Conservation (phyloP, 2,113 vertebrate genomes). For the Acrocephalus arundinaceus region DNA sequence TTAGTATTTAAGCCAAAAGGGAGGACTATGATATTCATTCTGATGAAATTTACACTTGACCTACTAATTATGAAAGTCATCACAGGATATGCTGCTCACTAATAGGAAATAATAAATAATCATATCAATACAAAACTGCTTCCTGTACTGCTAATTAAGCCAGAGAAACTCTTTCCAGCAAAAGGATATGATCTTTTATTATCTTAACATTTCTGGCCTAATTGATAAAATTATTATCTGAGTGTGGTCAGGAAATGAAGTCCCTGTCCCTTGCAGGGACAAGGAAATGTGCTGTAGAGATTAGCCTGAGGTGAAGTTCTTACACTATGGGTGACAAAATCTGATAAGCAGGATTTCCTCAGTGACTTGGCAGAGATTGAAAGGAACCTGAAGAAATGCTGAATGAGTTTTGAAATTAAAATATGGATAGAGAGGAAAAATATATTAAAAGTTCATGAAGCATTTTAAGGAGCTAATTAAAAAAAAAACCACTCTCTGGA, state of each 20-base stretch:
- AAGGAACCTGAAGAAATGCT: slow-evolving; percentile 3
- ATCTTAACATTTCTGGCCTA: slow-evolving; percentile 10
- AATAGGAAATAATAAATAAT: slow-evolving; percentile 76
- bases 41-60: slow-evolving; percentile 19
- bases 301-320: slow-evolving; percentile 33
- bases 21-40: background rate
- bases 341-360: slow-evolving; percentile 59
- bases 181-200: slow-evolving; percentile 55
- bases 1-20: background rate
- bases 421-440: background rate
- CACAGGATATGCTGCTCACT: slow-evolving; percentile 47
- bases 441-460: background rate
- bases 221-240: slow-evolving; percentile 46
- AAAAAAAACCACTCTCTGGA: background rate
- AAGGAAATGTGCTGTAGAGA: background rate
- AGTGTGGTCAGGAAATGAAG: slow-evolving; percentile 44
- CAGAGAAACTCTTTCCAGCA: slow-evolving; percentile 21
- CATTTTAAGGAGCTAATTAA: background rate
- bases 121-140: slow-evolving; percentile 49
- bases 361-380: background rate
- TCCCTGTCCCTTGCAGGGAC: background rate
- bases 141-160: slow-evolving; percentile 66
- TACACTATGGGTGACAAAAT: slow-evolving; percentile 24
- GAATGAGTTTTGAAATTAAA: slow-evolving; percentile 6
- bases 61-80: slow-evolving; percentile 37